phyloP scores from a whole-genome alignment of 2,888 invertebrate species.

The Hypsopygia costalis region DNA sequence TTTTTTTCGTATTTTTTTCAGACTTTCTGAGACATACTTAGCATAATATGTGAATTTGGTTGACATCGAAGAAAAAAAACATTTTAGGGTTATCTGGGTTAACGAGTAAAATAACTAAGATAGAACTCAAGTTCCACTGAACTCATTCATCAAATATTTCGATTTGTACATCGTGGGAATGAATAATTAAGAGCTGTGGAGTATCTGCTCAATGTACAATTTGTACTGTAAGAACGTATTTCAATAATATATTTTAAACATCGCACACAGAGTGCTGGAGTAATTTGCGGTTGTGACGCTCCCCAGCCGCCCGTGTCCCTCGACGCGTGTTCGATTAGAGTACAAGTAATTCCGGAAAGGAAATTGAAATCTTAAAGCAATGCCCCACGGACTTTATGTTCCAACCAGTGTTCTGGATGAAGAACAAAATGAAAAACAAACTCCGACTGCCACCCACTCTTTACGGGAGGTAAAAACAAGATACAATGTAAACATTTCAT shows the following conservation, averaged over 20 bases:
- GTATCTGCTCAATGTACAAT: conserved; percentile 41
- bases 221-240: conserved; percentile 48
- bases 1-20: no score
- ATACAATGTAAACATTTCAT: conserved; percentile 7
- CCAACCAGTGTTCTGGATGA: conserved; percentile 46
- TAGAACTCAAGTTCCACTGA: background rate
- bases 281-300: conserved; percentile 71
- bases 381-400: conserved; percentile 71
- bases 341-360: conserved; percentile 78
- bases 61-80: no score
- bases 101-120: no score
- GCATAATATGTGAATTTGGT: no score
- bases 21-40: no score
- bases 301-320: conserved; percentile 45
- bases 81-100: no score
- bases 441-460: conserved; percentile 22
- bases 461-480: conserved; percentile 19
- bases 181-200: conserved; percentile 52
- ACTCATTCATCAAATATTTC: background rate
- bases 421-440: conserved; percentile 67
- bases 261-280: conserved; percentile 64
- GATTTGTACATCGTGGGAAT: conserved; percentile 13
- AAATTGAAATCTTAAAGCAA: conserved; percentile 80
- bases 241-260: conserved; percentile 72
- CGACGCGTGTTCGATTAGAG: conserved; percentile 78